These are phyloP conservation scores for Scaptomyza tumidula DNA, from an alignment of 2,888 invertebrate species.

Conservation along the genomic window DNA sequence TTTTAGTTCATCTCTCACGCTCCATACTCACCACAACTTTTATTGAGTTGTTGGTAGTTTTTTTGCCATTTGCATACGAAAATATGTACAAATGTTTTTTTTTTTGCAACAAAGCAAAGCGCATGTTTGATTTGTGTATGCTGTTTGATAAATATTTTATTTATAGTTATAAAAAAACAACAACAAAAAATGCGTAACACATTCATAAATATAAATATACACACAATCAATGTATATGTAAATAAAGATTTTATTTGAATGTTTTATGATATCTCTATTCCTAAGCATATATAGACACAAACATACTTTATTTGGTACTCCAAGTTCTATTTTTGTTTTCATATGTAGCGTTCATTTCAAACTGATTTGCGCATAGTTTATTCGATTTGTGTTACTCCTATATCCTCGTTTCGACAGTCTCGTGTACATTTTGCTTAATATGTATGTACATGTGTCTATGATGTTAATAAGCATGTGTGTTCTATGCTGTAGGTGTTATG, in stretches of 20 bases:
- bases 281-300: background rate
- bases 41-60: constrained; percentile 64
- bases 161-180: constrained; percentile 44
- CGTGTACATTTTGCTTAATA: constrained; percentile 12
- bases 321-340: constrained; percentile 18
- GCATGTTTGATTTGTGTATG: constrained; percentile 69
- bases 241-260: constrained; percentile 46
- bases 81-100: constrained; percentile 1
- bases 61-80: constrained; percentile 40
- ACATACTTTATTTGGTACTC: background rate
- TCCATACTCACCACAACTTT: constrained; percentile 14
- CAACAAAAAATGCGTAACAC: background rate
- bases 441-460: constrained; percentile 6
- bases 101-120: constrained; percentile 32
- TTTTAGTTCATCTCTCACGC: constrained; percentile 22
- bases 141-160: constrained; percentile 66
- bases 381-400: constrained; percentile 46
- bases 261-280: constrained; percentile 49
- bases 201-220: constrained; percentile 5
- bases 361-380: constrained; percentile 60
- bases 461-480: constrained; percentile 21
- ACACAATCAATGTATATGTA: constrained; percentile 6
- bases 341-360: constrained; percentile 51
- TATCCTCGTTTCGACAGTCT: background rate
- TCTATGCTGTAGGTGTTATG: constrained; percentile 71